Evolutionary conservation across 2,113 vertebrate species (phyloP).

Genomic region (Cebus imitator): DNA sequence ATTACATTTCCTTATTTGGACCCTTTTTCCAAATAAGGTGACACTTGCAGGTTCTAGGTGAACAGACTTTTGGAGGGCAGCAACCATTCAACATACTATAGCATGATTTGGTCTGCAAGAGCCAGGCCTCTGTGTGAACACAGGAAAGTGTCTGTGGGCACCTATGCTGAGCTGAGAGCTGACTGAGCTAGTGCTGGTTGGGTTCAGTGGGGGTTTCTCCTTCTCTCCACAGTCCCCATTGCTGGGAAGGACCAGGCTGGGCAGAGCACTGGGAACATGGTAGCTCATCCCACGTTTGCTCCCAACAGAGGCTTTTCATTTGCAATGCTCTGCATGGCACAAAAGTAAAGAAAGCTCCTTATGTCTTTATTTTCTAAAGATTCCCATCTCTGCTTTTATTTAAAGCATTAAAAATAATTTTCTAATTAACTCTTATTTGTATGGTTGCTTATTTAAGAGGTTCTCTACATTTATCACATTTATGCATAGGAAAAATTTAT

Average conservation of each 20-base stretch:
- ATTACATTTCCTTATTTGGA: too few relatives aligned
- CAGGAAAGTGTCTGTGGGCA: background rate
- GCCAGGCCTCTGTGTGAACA: background rate
- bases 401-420: slow-evolving; percentile 4
- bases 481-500: background rate
- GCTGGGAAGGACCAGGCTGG: background rate
- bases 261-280: accelerated
- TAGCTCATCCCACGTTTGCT: background rate
- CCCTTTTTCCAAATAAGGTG: background rate
- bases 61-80: background rate
- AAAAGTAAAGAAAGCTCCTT: background rate
- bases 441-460: background rate
- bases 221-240: background rate
- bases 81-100: background rate
- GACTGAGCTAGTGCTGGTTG: background rate
- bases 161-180: background rate
- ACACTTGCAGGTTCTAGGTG: background rate
- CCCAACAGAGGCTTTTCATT: background rate
- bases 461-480: background rate
- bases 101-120: background rate
- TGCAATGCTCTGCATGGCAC: background rate
- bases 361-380: background rate
- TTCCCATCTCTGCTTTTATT: background rate
- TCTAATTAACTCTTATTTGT: background rate
- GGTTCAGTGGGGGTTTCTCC: background rate